Evolutionary conservation across 2,113 vertebrate genomes (phyloP), one percentile per base, ranked within the genome.

Genomic region (Synchiropus splendidus): DNA sequence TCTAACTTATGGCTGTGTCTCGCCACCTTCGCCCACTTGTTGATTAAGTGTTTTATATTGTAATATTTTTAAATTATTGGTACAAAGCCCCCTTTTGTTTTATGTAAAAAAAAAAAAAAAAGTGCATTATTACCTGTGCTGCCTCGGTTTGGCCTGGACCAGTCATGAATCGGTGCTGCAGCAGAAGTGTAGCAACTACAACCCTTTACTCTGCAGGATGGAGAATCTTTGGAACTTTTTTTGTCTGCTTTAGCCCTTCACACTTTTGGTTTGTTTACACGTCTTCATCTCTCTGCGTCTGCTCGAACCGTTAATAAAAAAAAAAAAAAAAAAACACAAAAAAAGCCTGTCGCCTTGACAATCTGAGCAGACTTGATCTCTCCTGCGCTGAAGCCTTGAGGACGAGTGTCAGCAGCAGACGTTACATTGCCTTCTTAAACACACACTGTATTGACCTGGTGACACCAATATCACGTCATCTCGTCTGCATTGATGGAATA

Each of bases 51-150:
- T 78, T 84, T 76, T 80, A 81, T 77, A 80, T 70, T 82, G 67
- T 81, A 76, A 78, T 77, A 75, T 79, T 70, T 80, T 78, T 79
- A 79, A 83, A 81, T 80, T 83, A 83, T 83, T 81, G 71, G 55
- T 75, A 74, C 58, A 74, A 58, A 65, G 45, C 64, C 34, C 70
- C 62, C 74, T 77, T 69, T 66, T 65, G 53, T 80, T 61, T 67
- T 73, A 68, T 62, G 70, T 81, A 64, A 44, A 59, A 65, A 67
- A 46, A 48, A 37, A 44, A 47, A 42, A 56, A 64, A 62, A 86
- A 87, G 85, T 86, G 83, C 85, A 73, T 85, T 86, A 82, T 84
- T 54, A 70, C 70, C 79, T 67, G 36, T 54, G 67, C 78, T 77
- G 79, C 79, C 79, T 82, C 15, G 16, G 48, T 64, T n/a, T 36